Evolutionary conservation across 2,113 vertebrate species (phyloP).

Genomic region (Lycocorax pyrrhopterus): DNA sequence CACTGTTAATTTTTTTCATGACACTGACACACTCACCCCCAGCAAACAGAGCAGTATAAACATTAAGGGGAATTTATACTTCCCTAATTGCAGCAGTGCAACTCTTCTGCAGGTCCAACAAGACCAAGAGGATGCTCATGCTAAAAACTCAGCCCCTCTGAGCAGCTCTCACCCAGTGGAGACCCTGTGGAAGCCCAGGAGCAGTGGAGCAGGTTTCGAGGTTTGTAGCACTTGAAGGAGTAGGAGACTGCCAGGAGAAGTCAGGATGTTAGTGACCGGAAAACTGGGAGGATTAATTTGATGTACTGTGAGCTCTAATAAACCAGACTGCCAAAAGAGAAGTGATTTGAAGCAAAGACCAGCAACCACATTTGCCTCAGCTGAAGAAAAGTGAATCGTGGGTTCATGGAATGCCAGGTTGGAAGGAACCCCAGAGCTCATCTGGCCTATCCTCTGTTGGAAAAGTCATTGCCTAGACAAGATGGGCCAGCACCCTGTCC

Average conservation of each 20-base stretch:
- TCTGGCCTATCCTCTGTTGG: background rate
- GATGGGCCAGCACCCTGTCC: background rate
- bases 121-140: background rate
- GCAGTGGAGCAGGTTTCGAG: background rate
- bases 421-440: too few species aligned
- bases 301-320: background rate
- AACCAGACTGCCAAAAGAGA: background rate
- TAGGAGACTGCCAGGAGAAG: background rate
- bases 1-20: background rate
- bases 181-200: fast-evolving
- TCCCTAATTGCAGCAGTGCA: background rate
- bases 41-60: background rate
- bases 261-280: background rate
- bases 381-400: background rate
- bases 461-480: background rate
- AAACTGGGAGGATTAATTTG: background rate
- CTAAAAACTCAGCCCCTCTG: background rate
- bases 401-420: too few species aligned
- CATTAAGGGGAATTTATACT: background rate
- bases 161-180: background rate
- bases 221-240: fast-evolving
- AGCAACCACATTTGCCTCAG: background rate
- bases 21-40: background rate
- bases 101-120: background rate
- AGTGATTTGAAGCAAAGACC: background rate